Evolutionary conservation across 2,888 invertebrate genomes (phyloP).

Genomic region (Crioceris asparagi): DNA sequence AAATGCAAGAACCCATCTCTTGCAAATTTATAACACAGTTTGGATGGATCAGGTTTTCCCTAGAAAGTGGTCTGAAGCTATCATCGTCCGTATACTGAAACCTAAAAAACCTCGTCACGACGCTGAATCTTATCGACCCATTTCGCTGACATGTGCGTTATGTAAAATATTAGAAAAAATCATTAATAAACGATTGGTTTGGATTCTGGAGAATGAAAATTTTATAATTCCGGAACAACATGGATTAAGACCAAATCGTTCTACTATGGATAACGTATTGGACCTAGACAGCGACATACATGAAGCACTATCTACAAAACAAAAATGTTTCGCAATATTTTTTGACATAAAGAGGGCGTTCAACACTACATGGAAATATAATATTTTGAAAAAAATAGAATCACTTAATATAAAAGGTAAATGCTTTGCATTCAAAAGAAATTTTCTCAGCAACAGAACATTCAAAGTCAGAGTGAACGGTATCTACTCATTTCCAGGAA

Average conservation of each 20-base stretch:
- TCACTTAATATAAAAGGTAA: no score
- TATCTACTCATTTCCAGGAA: no score
- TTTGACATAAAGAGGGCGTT: conserved; percentile 15
- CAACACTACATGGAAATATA: no score
- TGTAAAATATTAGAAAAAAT: conserved; percentile 12
- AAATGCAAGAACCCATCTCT: conserved; percentile 1
- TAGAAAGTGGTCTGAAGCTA: conserved; percentile 6
- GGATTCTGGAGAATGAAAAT: conserved; percentile 11
- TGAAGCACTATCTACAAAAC: conserved; percentile 11
- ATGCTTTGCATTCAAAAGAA: no score
- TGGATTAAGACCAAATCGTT: conserved; percentile 10
- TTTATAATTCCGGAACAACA: conserved; percentile 5
- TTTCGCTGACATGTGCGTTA: conserved; percentile 10
- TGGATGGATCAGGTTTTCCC: conserved; percentile 8
- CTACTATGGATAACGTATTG: conserved; percentile 10
- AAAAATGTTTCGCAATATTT: conserved; percentile 8
- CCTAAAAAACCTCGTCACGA: conserved; percentile 4
- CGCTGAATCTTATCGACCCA: conserved; percentile 11
- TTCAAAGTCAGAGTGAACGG: no score
- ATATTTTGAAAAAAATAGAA: no score
- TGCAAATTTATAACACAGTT: conserved; percentile 4
- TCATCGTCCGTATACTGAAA: conserved; percentile 9
- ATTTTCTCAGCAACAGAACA: no score
- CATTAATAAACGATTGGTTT: conserved; percentile 13
- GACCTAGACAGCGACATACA: conserved; percentile 12